A percentile compares a stretch with the other conserved stretches of the same genome.
Evolutionary conservation across 2,888 invertebrate genomes (phyloP).

Genomic region (Heliothis peltigera): DNA sequence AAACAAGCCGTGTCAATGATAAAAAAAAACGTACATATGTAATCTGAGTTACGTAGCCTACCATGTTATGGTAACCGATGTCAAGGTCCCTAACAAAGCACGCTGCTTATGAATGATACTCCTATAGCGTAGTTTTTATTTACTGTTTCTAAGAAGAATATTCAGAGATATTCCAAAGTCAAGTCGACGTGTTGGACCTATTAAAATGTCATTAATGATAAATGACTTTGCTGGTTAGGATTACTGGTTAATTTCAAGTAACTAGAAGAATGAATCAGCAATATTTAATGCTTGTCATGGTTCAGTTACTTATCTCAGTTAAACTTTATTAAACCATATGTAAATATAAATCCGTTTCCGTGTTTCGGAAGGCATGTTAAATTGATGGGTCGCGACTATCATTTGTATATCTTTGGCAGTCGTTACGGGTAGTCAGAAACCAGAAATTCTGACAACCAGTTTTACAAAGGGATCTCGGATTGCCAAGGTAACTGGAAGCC

Average conservation of each 20-base stretch:
- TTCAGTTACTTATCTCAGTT: background rate
- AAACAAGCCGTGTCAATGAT: too few species aligned
- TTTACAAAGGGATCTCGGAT: too few species aligned
- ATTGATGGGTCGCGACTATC: too few species aligned
- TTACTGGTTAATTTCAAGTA: background rate
- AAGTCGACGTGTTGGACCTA: background rate
- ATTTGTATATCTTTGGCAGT: too few species aligned
- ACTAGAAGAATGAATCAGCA: background rate
- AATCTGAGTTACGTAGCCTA: background rate
- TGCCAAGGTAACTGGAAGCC: too few species aligned
- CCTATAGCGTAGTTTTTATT: background rate
- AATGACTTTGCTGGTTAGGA: background rate
- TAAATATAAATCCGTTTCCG: too few species aligned
- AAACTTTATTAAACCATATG: too few species aligned
- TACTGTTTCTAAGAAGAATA: background rate
- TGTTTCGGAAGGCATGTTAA: too few species aligned
- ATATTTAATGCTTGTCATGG: background rate
- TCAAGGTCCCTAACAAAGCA: background rate
- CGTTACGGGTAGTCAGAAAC: too few species aligned
- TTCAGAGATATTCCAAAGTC: background rate
- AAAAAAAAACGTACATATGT: too few species aligned
- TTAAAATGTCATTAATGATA: background rate
- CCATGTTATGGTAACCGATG: background rate
- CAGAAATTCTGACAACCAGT: too few species aligned
- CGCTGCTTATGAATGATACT: background rate